A percentile compares a stretch with the other conserved stretches of the same genome.
Conservation (phyloP, 2,888 invertebrate genomes). For the Protodeltote pygarga region DNA sequence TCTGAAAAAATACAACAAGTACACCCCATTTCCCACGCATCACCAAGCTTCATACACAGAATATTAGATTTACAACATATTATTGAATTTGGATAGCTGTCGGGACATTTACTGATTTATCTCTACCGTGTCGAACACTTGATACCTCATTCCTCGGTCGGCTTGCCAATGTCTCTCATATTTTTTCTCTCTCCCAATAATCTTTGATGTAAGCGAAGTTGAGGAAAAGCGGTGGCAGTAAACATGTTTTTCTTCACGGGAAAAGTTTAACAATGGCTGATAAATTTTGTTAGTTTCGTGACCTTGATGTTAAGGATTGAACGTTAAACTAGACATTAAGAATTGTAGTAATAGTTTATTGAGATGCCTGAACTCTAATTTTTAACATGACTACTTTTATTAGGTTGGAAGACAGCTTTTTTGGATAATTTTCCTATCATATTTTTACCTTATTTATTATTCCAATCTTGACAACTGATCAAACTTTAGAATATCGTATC, state of each 20-base stretch:
- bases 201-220: conserved; percentile 29
- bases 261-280: conserved; percentile 30
- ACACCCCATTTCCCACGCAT: neutral
- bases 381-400: no score
- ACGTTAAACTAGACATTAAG: neutral
- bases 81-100: conserved; percentile 40
- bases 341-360: no score
- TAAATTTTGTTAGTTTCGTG: conserved; percentile 22
- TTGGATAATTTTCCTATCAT: no score
- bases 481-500: no score
- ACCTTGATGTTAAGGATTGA: conserved; percentile 7
- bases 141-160: conserved; percentile 6
- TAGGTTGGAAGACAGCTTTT: no score
- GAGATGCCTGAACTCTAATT: no score
- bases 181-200: conserved; percentile 21
- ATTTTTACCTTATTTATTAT: no score
- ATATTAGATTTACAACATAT: conserved; percentile 39
- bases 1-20: neutral
- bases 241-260: conserved; percentile 39
- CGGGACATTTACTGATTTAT: conserved; percentile 28
- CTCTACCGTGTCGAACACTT: conserved; percentile 9
- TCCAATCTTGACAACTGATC: no score
- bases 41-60: conserved; percentile 4
- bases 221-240: conserved; percentile 30
- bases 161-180: conserved; percentile 12